Percentiles rank a stretch among this genome's conserved stretches.
These are phyloP conservation scores for Theropithecus gelada DNA, from an alignment of 2,113 vertebrate genomes.

Conservation along the genomic window DNA sequence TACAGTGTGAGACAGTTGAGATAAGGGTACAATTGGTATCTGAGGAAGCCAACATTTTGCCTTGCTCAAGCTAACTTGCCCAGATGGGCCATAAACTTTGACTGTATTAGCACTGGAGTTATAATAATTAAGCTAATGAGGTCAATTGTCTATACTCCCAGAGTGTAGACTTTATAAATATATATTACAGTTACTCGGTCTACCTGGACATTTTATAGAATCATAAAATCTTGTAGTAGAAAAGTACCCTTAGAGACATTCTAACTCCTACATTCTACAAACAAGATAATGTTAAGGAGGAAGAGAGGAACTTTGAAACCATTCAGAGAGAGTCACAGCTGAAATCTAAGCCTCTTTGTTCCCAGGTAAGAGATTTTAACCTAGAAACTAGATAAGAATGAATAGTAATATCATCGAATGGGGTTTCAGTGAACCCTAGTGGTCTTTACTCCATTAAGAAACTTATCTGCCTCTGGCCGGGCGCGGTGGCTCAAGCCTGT, in stretches of 20 bases:
- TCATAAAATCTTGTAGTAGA: background rate
- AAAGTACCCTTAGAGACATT: background rate
- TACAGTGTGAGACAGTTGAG: background rate
- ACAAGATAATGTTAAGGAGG: background rate
- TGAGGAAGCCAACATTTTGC: background rate
- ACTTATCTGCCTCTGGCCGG: background rate
- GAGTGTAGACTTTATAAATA: background rate
- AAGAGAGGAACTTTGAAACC: background rate
- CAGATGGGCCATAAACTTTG: background rate
- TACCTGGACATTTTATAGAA: background rate
- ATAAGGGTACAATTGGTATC: background rate
- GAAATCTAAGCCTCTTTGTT: background rate
- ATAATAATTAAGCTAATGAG: conserved; percentile 2
- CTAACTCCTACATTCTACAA: background rate
- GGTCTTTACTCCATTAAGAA: background rate
- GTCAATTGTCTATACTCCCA: background rate
- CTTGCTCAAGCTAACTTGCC: background rate
- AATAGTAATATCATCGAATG: background rate
- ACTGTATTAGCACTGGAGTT: background rate
- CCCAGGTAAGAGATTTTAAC: background rate
- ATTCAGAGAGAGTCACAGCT: background rate
- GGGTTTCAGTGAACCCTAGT: background rate
- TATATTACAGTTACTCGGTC: background rate
- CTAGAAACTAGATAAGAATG: background rate
- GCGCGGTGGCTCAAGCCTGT: too few species aligned